Base-by-base conservation (phyloP, 1,140 invertebrate genomes). In the Bombus affinis region DNA sequence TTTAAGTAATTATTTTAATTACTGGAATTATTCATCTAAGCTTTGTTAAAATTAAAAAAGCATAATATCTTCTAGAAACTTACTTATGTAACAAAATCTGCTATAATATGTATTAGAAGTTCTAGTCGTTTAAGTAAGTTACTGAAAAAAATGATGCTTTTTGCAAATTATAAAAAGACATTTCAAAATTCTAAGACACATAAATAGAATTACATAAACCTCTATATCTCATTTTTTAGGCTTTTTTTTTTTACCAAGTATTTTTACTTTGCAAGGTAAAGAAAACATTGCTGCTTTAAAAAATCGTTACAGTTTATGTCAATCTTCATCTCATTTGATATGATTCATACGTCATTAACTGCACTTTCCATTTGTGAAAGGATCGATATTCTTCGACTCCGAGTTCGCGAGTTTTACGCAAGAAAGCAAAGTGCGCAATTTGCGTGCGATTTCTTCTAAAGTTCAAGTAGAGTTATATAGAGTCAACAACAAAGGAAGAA, bases 351-450 rank as follows among this genome's bases (percentile, higher is more conserved):
- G 22, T 80, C 68, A 15, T 73, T 80, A 80, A 80, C 25, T 59
- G 9, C 35, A 79, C 76, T 85, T 85, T 85, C 76, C 83, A 80
- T 42, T 85, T 68, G 83, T 85, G 83, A 85, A 85, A 85, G 83
- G 83, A 73, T 84, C 32, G 9, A 65, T 73, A 72, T 44, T 72
- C 37, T 35, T 70, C 9, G 15, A 65, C 22, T 42, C 13, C n/a
- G 39, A 13, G 62, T 83, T 53, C 25, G 2, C n/a, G 2, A 15
- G 74, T 79, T 84, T 84, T 79, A 59, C 66, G 82, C 66, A 79
- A 79, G 53, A 62, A 44, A 22, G 12, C 15, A 35, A 47, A 42
- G 65, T 53, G 28, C 32, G 65, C 62, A 28, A 57, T 75, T 66
- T 70, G 25, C 32, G 73, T 32, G 37, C 18, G 12, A 57, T 83